Conservation (phyloP, 2,888 invertebrate genomes). For the Eueremaeus valkanovi region DNA sequence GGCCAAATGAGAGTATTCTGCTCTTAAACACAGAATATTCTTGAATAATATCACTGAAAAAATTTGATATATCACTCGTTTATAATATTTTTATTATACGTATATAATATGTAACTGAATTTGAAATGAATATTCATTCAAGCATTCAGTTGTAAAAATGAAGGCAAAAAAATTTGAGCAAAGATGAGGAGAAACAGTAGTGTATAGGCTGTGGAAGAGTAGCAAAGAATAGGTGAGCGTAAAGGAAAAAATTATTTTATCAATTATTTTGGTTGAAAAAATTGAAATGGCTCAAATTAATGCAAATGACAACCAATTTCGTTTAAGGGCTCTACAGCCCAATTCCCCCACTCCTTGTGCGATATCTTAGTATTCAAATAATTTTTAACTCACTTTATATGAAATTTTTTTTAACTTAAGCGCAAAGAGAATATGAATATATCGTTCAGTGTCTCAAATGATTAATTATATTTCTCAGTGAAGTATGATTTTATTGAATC, state of each 20-base stretch:
- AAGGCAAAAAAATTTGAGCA: neutral
- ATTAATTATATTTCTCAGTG: neutral
- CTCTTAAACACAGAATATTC: neutral
- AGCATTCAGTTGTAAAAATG: slow-evolving; percentile 20
- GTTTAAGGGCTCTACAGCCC: neutral
- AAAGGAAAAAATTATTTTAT: slow-evolving; percentile 26
- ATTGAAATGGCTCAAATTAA: slow-evolving; percentile 3
- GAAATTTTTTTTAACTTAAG: no score
- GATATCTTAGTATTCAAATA: neutral
- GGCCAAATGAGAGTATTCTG: neutral
- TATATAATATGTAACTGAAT: neutral
- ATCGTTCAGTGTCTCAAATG: neutral
- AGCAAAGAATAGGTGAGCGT: slow-evolving; percentile 8
- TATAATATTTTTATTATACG: neutral
- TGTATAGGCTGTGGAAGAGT: neutral
- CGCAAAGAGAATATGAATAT: neutral
- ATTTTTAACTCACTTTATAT: no score
- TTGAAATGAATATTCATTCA: slow-evolving; percentile 32
- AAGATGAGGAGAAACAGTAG: no score
- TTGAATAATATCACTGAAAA: neutral
- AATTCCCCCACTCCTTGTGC: neutral
- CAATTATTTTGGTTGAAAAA: slow-evolving; percentile 33
- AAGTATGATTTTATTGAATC: neutral
- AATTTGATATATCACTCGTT: neutral
- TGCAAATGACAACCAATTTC: slow-evolving; percentile 36